These are phyloP conservation scores for Triplophysa bombifrons DNA, from an alignment of 2,797 vertebrate genomes.

Conservation along the genomic window DNA sequence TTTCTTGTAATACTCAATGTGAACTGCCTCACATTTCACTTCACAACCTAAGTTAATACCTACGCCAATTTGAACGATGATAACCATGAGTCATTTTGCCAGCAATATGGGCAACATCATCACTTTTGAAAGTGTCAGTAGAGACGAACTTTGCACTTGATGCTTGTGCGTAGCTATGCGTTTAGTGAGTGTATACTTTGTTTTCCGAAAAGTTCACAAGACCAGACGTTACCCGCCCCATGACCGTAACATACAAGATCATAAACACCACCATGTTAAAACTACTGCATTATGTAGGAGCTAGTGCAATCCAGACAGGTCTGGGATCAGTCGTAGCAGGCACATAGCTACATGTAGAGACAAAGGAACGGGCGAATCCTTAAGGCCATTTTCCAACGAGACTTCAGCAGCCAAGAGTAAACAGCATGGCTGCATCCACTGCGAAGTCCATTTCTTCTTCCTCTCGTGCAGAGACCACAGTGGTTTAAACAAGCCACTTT, in stretches of 20 bases:
- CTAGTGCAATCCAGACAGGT: constrained; percentile 62
- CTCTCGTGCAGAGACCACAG: constrained; percentile 46
- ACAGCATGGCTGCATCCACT: constrained; percentile 40
- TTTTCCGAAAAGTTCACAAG: constrained; percentile 38
- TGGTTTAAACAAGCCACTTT: constrained; percentile 41
- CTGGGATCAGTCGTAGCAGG: constrained; percentile 54
- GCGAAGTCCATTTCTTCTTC: constrained; percentile 49
- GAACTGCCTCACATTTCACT: constrained; percentile 43
- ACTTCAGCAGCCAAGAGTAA: constrained; percentile 31
- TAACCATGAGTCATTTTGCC: constrained; percentile 46
- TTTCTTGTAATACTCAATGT: constrained; percentile 48
- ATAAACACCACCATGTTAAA: constrained; percentile 58
- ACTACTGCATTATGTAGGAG: constrained; percentile 58
- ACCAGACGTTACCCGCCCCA: constrained; percentile 30
- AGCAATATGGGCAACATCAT: constrained; percentile 54
- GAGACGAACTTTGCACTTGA: constrained; percentile 47
- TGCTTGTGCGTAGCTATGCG: constrained; percentile 27
- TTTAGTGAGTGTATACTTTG: constrained; percentile 43
- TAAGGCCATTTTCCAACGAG: constrained; percentile 57
- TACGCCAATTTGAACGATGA: constrained; percentile 52
- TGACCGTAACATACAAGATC: constrained; percentile 52
- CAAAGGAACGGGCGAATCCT: constrained; percentile 31
- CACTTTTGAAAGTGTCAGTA: constrained; percentile 52
- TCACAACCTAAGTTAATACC: constrained; percentile 59
- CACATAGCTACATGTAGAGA: constrained; percentile 51